Conservation (phyloP, 2,888 invertebrate genomes). For the Axea sp. region DNA sequence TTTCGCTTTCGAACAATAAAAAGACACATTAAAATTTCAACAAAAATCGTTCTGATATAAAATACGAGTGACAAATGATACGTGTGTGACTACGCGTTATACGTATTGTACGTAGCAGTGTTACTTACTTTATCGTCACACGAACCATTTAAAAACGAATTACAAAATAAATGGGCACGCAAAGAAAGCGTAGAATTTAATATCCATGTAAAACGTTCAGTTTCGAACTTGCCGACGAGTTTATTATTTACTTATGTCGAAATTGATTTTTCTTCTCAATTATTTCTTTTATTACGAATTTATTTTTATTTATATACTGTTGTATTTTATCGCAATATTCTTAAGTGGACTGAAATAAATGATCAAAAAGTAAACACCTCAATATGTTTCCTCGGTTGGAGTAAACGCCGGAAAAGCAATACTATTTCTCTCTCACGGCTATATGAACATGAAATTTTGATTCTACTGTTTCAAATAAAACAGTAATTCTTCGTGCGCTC, state of each 20-base stretch:
- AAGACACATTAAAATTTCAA: slow-evolving; percentile 11
- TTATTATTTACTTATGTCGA: slow-evolving; percentile 8
- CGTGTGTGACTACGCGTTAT: neutral
- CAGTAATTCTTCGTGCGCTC: too few species aligned
- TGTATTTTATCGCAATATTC: slow-evolving; percentile 25
- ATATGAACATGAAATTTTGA: slow-evolving; percentile 23
- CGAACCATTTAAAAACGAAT: slow-evolving; percentile 10
- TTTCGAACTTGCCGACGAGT: neutral
- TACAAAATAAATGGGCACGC: neutral
- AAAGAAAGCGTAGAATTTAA: slow-evolving; percentile 11
- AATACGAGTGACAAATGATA: slow-evolving; percentile 8
- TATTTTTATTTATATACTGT: slow-evolving; percentile 16
- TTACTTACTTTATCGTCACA: slow-evolving; percentile 10
- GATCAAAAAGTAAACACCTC: slow-evolving; percentile 34
- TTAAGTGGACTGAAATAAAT: slow-evolving; percentile 33
- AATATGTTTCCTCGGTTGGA: slow-evolving; percentile 22
- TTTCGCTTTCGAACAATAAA: slow-evolving; percentile 8
- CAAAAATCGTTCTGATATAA: slow-evolving; percentile 10
- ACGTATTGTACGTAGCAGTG: neutral
- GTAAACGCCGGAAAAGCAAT: slow-evolving; percentile 22
- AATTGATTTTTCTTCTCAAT: slow-evolving; percentile 4
- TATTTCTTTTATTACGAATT: slow-evolving; percentile 10
- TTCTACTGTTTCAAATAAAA: slow-evolving; percentile 23
- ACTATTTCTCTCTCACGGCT: neutral
- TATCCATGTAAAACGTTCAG: slow-evolving; percentile 14